Evolutionary conservation across 2,797 vertebrate species (phyloP).

Genomic region (Percopsis omiscomaycus): DNA sequence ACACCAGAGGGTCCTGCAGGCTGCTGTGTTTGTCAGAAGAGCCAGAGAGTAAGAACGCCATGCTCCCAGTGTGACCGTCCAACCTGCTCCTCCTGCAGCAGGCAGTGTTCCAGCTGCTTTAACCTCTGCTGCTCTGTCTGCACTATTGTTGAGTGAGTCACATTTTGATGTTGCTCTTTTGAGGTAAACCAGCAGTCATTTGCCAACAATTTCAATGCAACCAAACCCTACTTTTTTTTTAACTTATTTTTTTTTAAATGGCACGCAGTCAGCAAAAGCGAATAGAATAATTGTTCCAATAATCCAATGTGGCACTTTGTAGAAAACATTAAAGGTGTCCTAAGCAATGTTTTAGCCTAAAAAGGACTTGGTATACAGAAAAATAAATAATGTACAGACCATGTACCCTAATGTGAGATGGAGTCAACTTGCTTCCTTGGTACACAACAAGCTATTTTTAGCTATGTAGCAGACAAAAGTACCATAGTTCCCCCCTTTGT

Average conservation of each 20-base stretch:
- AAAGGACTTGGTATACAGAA: too few relatives aligned
- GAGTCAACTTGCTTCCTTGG: too few relatives aligned
- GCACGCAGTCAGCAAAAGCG: too few relatives aligned
- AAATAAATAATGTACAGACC: too few relatives aligned
- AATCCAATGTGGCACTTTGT: too few relatives aligned
- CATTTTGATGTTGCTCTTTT: background rate
- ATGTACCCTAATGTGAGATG: too few relatives aligned
- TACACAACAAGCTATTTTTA: too few relatives aligned
- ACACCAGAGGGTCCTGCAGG: constrained; percentile 29
- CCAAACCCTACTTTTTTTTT: background rate
- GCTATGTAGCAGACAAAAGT: too few relatives aligned
- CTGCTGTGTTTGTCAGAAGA: constrained; percentile 77
- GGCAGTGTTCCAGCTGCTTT: constrained; percentile 74
- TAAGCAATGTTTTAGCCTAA: too few relatives aligned
- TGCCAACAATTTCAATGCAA: background rate
- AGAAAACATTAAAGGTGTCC: too few relatives aligned
- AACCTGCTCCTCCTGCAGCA: constrained; percentile 69
- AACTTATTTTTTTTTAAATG: background rate
- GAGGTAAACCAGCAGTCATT: background rate
- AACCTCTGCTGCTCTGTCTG: constrained; percentile 78
- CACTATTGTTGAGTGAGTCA: constrained; percentile 75
- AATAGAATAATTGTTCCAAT: too few relatives aligned
- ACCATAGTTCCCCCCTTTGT: too few relatives aligned
- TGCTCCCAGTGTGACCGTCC: constrained; percentile 77
- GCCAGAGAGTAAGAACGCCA: constrained; percentile 38